Base-by-base conservation (phyloP, 2,797 vertebrate species). In the Huso huso region DNA sequence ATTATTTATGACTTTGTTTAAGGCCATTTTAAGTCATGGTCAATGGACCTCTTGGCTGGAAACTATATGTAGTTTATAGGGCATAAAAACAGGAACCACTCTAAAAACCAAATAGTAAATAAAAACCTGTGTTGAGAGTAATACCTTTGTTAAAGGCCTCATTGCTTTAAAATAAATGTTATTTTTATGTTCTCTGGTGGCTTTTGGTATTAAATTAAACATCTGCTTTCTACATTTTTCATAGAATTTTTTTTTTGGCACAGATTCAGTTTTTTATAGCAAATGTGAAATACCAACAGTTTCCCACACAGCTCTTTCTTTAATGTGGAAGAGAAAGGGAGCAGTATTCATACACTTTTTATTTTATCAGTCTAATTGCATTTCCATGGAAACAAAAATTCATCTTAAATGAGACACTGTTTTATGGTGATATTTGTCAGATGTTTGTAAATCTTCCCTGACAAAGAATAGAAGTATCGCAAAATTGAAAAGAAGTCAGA, bases 241-340 rank as follows among this genome's bases (percentile, higher is more conserved):
- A 37, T 64, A 65, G n/a, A 51, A 61, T 10, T 66, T 70, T 66
- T 70, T 70, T 75, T 23, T 48, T 58, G 69, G 62, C 65, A 70
- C 51, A 71, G 69, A 70, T 76, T 78, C 70, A 67, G 68, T 63
- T 66, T 67, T 73, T 57, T 71, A 13, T 60, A 69, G 74, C 73
- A 72, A 77, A 77, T 73, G 67, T 65, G 61, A 75, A 81, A 79
- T 78, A 71, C 71, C 77, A 80, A 50, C 68, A 67, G 71, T 78
- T 81, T 78, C 79, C 74, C 79, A 81, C 76, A 79, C 68, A n/a
- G 11, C 8, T 23, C 58, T 11, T 48, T 23, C 58, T 11, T 48
- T 37, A 37, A 37, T 37, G 37, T 37, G 37, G 37, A 37, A 4
- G 37, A 37, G 37, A 37, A 37, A 37, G 37, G 37, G 37, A 37